Percentiles rank a stretch among this genome's conserved stretches.
Conservation (phyloP, 2,797 vertebrate genomes). For the Limnodromus scolopaceus region DNA sequence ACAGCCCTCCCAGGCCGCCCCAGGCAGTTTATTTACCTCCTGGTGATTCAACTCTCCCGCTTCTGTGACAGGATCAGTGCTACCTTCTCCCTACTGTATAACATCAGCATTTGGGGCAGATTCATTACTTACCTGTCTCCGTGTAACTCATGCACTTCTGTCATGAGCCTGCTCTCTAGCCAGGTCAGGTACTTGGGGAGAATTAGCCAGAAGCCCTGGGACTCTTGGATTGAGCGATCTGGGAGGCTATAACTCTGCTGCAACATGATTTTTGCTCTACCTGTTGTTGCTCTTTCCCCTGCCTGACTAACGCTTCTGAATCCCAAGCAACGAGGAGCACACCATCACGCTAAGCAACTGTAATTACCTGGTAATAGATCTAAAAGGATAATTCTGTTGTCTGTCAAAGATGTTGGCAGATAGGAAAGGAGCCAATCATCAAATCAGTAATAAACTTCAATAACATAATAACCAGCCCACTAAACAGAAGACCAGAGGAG, state of each 20-base stretch:
- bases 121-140: background rate
- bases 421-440: background rate
- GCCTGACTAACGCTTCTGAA: background rate
- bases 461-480: background rate
- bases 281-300: background rate
- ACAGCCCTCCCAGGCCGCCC: background rate
- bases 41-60: background rate
- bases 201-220: background rate
- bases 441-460: background rate
- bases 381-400: background rate
- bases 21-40: background rate
- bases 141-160: background rate
- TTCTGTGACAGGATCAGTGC: background rate
- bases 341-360: rapidly evolving
- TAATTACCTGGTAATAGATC: background rate
- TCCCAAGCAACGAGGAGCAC: background rate
- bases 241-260: background rate
- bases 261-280: background rate
- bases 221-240: background rate
- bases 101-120: background rate
- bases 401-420: background rate
- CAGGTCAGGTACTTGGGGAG: background rate
- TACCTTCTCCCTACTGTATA: background rate
- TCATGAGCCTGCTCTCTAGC: background rate
- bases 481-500: background rate